phyloP scores from a whole-genome alignment of 2,113 vertebrate species.

The Australoheros scitulus region DNA sequence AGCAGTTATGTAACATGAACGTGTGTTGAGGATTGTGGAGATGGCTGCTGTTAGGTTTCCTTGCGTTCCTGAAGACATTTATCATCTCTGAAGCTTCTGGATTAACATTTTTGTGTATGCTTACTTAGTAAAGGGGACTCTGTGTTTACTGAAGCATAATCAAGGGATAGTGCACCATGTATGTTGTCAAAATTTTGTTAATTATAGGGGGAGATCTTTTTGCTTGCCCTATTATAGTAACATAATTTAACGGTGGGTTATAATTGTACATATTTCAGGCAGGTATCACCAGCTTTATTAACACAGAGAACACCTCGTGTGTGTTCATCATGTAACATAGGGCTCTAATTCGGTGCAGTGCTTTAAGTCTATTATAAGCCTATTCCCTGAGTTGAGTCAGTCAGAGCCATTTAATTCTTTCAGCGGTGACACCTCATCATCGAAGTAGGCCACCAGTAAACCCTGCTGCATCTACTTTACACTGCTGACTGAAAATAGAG shows the following conservation, averaged over 20 bases:
- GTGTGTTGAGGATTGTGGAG: conserved; percentile 3
- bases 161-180: background rate
- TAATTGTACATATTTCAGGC: background rate
- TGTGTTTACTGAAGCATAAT: conserved; percentile 25
- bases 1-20: conserved; percentile 26
- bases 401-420: conserved; percentile 62
- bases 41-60: conserved; percentile 1
- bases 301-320: background rate
- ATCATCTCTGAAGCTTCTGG: conserved; percentile 8
- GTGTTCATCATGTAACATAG: conserved; percentile 2
- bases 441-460: conserved; percentile 74
- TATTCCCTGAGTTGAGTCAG: conserved; percentile 57
- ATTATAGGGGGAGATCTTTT: background rate
- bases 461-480: conserved; percentile 51
- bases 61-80: background rate
- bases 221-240: background rate
- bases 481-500: conserved; percentile 66
- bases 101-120: conserved; percentile 15
- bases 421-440: conserved; percentile 65
- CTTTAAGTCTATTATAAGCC: conserved; percentile 56
- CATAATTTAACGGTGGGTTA: background rate
- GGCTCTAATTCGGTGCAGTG: conserved; percentile 16
- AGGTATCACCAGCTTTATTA: background rate
- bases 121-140: background rate
- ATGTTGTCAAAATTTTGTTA: background rate